These are phyloP conservation scores for Xylota segnis DNA, from an alignment of 2,888 invertebrate species.

Conservation along the genomic window DNA sequence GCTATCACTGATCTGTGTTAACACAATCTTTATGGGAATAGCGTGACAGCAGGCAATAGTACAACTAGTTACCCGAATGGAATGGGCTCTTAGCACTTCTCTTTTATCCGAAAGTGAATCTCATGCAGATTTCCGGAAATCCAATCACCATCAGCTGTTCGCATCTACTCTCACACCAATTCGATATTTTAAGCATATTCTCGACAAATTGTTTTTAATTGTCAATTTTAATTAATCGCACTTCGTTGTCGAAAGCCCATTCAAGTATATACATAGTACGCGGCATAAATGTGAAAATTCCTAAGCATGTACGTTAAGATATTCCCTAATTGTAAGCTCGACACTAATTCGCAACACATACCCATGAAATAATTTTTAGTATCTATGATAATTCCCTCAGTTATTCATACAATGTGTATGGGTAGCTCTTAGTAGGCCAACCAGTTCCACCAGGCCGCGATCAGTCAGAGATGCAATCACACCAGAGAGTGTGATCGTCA, in stretches of 20 bases:
- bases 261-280: not conserved
- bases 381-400: conserved; percentile 24
- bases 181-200: not conserved
- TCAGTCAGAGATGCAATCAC: conserved; percentile 49
- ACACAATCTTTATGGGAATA: not conserved
- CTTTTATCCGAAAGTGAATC: not conserved
- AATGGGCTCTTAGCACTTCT: not conserved
- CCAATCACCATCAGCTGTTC: not conserved
- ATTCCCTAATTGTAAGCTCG: conserved; percentile 23
- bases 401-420: conserved; percentile 2
- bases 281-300: conserved; percentile 7
- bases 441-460: conserved; percentile 45
- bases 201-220: not conserved
- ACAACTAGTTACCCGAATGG: not conserved
- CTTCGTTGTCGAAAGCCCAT: not conserved
- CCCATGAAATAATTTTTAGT: not conserved
- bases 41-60: not conserved
- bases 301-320: not conserved
- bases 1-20: not conserved
- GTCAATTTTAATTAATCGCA: conserved; percentile 11
- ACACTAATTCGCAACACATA: conserved; percentile 28
- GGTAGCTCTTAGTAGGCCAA: conserved; percentile 63
- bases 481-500: conserved; percentile 33
- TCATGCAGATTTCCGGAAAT: not conserved
- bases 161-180: too few relatives aligned